Conservation (phyloP, 2,113 vertebrate species). For the Sminthopsis crassicaudata region DNA sequence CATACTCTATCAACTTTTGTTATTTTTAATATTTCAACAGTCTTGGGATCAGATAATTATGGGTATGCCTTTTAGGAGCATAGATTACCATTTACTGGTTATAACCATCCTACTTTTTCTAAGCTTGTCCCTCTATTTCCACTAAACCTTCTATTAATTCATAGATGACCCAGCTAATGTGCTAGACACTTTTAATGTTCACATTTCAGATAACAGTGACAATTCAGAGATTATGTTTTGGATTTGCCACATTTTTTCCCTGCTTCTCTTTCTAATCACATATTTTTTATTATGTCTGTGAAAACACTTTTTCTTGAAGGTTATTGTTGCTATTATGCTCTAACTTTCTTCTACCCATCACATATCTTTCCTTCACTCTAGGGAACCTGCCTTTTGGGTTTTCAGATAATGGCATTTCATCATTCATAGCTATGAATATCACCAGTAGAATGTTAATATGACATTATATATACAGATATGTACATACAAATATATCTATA, state of each 20-base stretch:
- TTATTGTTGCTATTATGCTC: not conserved
- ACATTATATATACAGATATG: too few species aligned
- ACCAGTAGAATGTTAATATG: too few species aligned
- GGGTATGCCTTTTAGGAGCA: not conserved
- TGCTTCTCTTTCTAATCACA: not conserved
- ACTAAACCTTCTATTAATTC: not conserved
- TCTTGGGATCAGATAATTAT: not conserved
- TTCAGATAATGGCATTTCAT: too few species aligned
- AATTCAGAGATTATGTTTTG: not conserved
- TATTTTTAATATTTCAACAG: not conserved
- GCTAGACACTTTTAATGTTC: not conserved
- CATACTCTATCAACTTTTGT: not conserved
- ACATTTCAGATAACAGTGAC: not conserved
- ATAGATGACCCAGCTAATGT: not conserved
- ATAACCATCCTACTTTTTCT: not conserved
- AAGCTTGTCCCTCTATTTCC: not conserved
- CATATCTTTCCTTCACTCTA: too few species aligned
- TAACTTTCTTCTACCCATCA: too few species aligned
- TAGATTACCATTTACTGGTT: not conserved
- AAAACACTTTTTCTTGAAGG: not conserved
- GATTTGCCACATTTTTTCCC: not conserved
- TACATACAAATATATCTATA: too few species aligned
- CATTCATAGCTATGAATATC: too few species aligned
- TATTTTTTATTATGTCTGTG: not conserved
- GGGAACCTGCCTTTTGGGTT: too few species aligned